These are phyloP conservation scores for Syritta pipiens DNA, from an alignment of 2,888 invertebrate species.

Conservation along the genomic window DNA sequence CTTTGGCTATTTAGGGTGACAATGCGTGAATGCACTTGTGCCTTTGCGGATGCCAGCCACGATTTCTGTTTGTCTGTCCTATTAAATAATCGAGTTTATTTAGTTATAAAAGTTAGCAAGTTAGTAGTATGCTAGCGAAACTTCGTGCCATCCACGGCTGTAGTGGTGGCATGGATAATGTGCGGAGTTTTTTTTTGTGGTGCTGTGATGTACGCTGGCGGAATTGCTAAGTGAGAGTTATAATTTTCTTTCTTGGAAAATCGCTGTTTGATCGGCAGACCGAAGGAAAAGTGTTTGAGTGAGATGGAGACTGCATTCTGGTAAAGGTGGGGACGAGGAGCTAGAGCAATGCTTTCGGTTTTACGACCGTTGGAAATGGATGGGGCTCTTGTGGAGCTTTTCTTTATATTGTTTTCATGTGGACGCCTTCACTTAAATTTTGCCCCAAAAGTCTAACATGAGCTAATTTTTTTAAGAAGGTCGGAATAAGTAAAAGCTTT, in stretches of 20 bases:
- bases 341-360: no score
- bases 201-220: constrained; percentile 24
- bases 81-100: constrained; percentile 69
- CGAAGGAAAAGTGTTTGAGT: no score
- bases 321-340: no score
- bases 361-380: no score
- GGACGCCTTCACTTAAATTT: no score
- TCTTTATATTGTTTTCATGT: no score
- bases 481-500: no score
- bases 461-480: no score
- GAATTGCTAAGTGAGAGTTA: constrained; percentile 59
- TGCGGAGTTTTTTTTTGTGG: constrained; percentile 28
- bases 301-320: no score
- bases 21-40: constrained; percentile 15
- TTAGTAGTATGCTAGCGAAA: constrained; percentile 67
- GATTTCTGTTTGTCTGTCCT: constrained; percentile 61
- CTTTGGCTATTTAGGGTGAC: constrained; percentile 33
- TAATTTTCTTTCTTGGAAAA: constrained; percentile 66
- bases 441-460: no score
- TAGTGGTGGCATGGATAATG: constrained; percentile 36
- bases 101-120: constrained; percentile 69
- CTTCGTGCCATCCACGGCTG: constrained; percentile 25
- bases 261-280: constrained; percentile 24
- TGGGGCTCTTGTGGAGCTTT: no score
- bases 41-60: constrained; percentile 51